Base-by-base conservation (phyloP, 2,113 vertebrate species). In the Riparia riparia region DNA sequence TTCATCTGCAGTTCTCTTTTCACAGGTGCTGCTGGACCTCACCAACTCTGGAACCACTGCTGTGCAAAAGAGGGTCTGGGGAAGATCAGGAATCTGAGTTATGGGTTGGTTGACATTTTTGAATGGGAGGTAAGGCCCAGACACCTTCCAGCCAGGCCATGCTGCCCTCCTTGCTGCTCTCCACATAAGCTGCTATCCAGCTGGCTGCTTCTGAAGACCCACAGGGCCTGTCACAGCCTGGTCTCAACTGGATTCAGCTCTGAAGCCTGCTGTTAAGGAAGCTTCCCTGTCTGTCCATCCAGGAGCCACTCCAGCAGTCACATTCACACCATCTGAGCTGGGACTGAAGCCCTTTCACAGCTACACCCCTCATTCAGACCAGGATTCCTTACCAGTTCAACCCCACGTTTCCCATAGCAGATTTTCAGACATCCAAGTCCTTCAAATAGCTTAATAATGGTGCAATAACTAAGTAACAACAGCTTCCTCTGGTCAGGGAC, bases 101-200 rank as follows among this genome's bases (percentile, higher is more conserved):
- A 32, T 39, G 32, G 12, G 21, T 17, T 77, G 32, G 32, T 14
- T 37, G 29, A 22, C 39, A 37, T 45, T 68, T 60, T 17, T 39
- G 37, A 28, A 32, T 15, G 9, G 9, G 5, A 26, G 14, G 20
- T 77, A 51, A 44, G 21, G 45, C 14, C 21, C 20, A 37, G 61
- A 14, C 10, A 21, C 5, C 7, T 18, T 60, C 39, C 28, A 78
- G 54, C n/a, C 9, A 39, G 39, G 39, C 10, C 18, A 18, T 47
- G 21, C 12, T 0, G 0, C 39, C 21, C 14, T 53, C 14, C 9
- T 32, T 39, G 22, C 45, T 50, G 22, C 72, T 45, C 12, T 70
- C 8, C 7, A 22, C 29, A 28, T 29, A 39, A 45, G 15, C 47
- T 70, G 22, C 22, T 70, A 12, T 60, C 56, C 41, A 47, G 12